Percentiles rank a stretch among this genome's conserved stretches.
phyloP scores from a whole-genome alignment of 1,140 invertebrate genomes.

The Brachionus plicatilis region DNA sequence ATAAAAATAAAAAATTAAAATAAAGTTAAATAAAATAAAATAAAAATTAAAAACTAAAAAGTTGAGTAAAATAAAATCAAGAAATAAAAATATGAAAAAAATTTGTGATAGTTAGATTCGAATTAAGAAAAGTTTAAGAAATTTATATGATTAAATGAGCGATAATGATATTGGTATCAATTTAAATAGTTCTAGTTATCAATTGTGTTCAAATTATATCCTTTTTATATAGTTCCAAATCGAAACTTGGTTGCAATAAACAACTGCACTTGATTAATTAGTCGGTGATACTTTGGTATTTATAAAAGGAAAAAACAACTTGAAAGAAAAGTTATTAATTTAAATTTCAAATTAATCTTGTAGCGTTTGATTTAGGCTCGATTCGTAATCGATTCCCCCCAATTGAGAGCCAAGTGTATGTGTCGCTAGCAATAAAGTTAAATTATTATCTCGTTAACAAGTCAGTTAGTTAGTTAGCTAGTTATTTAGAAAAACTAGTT shows the following conservation, averaged over 20 bases:
- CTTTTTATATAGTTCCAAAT: neutral
- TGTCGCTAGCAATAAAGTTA: neutral
- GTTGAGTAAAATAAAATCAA: too few relatives aligned
- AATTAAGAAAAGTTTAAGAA: neutral
- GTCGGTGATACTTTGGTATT: slow-evolving; percentile 24
- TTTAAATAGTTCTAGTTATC: neutral
- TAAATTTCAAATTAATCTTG: slow-evolving; percentile 26
- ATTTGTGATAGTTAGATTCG: too few relatives aligned
- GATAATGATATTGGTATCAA: neutral
- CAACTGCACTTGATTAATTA: slow-evolving; percentile 17
- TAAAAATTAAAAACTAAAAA: too few relatives aligned
- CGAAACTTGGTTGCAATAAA: neutral
- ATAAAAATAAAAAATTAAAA: too few relatives aligned
- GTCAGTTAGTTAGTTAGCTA: slow-evolving; percentile 24
- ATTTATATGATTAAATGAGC: neutral
- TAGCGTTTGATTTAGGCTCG: slow-evolving; percentile 19
- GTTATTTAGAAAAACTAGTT: neutral
- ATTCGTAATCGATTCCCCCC: neutral
- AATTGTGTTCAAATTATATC: slow-evolving; percentile 17
- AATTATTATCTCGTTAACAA: slow-evolving; percentile 25
- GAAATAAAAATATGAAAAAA: too few relatives aligned
- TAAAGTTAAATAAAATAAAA: too few relatives aligned
- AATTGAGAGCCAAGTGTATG: neutral
- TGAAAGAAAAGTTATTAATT: slow-evolving; percentile 23
- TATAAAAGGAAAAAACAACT: slow-evolving; percentile 31